These are phyloP conservation scores for Liodrosophila aerea DNA, from an alignment of 2,888 invertebrate genomes.

Conservation along the genomic window DNA sequence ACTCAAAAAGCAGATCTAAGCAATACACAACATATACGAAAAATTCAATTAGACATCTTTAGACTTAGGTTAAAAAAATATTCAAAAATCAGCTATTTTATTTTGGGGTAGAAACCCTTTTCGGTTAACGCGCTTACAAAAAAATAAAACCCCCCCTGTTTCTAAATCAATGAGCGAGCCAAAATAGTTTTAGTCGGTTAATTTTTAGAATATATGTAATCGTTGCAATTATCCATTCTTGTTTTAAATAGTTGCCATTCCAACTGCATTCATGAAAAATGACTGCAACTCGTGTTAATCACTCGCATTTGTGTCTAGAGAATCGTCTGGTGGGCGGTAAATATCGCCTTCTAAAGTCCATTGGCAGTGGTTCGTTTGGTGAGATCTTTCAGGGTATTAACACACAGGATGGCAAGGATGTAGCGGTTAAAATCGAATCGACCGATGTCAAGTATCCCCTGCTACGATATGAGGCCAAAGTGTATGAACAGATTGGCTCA, in stretches of 20 bases:
- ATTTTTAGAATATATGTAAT: too few species aligned
- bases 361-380: constrained; percentile 96
- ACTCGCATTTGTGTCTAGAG: constrained; percentile 44
- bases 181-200: constrained; percentile 1
- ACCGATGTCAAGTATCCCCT: constrained; percentile 98
- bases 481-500: constrained; percentile 98
- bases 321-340: constrained; percentile 62
- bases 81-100: background rate
- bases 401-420: constrained; percentile 95
- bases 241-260: background rate
- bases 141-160: background rate
- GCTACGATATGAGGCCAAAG: constrained; percentile 98
- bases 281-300: constrained; percentile 10
- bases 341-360: constrained; percentile 45
- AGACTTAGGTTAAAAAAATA: constrained; percentile 27
- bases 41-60: background rate
- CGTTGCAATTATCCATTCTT: too few species aligned
- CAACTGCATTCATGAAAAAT: background rate
- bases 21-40: background rate
- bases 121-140: constrained; percentile 16
- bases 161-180: constrained; percentile 29
- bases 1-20: too few species aligned
- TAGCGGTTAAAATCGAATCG: constrained; percentile 98
- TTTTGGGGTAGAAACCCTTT: constrained; percentile 19
- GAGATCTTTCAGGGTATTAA: constrained; percentile 98